Base-by-base conservation (phyloP, 64 coral and sea anemone genomes). In the Actinia equina region DNA sequence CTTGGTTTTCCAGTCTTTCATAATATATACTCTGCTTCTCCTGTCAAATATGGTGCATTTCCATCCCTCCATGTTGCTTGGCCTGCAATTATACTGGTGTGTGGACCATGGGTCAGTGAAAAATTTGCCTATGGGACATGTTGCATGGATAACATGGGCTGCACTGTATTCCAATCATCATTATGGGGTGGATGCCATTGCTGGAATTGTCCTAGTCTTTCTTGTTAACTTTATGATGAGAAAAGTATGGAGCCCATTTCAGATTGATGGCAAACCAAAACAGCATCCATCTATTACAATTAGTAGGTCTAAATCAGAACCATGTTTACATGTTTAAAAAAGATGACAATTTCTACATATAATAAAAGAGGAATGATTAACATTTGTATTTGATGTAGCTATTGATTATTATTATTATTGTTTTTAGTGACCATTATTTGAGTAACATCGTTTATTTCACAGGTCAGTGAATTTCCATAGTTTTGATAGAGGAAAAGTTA, bases 121-220 rank as follows among this genome's bases (percentile, higher is more conserved):
- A 95, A 95, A 82, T 99, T 99, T 95, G 97, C 97, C 7, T n/a
- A 95, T 95, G 88, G 90, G 94, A 84, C 97, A 99, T 91, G 97
- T 99, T 52, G 93, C 89, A 17, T 99, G 97, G 97, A 99, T 99
- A 7, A 99, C 97, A 1, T 99, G 97, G 97, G 97, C 97, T 44
- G 97, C 97, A 44, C 82, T 99, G 14, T 99, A 99, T 92, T 99
- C 97, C 30, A 99, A 99, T 87, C 97, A 99, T 84, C 97, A 99
- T 85, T 99, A 99, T 91, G 97, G 97, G 43, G 97, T 99, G 25
- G 97, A 99, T 83, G 97, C 97, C 7, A 87, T 99, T 43, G 97
- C 90, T 26, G 97, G 93, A 26, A 95, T 99, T 83, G 81, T 99
- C 16, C 83, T 99, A 70, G 97, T 99, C 17, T 99, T 99, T 77